Base-by-base conservation (phyloP, 2,113 vertebrate species). In the Vidua macroura region DNA sequence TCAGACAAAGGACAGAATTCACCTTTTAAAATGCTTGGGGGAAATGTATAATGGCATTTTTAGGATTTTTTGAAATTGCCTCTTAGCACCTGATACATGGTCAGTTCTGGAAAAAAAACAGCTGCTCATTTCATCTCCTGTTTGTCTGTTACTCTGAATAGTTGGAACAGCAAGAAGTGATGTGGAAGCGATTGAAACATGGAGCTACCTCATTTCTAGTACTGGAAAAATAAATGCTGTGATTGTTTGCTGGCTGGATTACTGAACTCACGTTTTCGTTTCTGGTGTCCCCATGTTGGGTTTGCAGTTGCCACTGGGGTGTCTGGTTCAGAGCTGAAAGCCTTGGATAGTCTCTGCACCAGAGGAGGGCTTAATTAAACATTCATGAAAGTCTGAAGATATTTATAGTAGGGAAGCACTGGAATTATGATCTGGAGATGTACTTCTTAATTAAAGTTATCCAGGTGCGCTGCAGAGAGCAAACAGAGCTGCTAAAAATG, bases 381-480 rank as follows among this genome's bases (percentile, higher is more conserved):
- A 51, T 84, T 81, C 88, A 67, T 96, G 96, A 75, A 96, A 88
- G 64, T 91, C 70, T 96, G 92, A 94, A 74, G 68, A 48, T 97
- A 93, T 96, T 97, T 96, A 96, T 85, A 90, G 60, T 14, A 78
- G 73, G 79, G 35, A 96, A 96, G 74, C 67, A 83, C 66, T 79
- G 86, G 86, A 83, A 93, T 94, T 7, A 81, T 85, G 80, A 74
- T 93, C 13, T 91, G 64, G 48, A 91, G 87, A 81, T 79, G 56
- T 92, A 46, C n/a, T 82, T 79, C 83, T 96, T 97, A 96, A 96
- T 97, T 97, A 96, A 97, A 96, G 92, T 91, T 86, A 95, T 31
- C 55, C 88, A 90, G 84, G 90, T 91, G 75, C 31, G 30, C 48
- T 67, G 66, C 66, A 64, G 52, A 92, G 62, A 70, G 59, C 60